Conservation (phyloP, 2,113 vertebrate species). For the Ploceus nigricollis region DNA sequence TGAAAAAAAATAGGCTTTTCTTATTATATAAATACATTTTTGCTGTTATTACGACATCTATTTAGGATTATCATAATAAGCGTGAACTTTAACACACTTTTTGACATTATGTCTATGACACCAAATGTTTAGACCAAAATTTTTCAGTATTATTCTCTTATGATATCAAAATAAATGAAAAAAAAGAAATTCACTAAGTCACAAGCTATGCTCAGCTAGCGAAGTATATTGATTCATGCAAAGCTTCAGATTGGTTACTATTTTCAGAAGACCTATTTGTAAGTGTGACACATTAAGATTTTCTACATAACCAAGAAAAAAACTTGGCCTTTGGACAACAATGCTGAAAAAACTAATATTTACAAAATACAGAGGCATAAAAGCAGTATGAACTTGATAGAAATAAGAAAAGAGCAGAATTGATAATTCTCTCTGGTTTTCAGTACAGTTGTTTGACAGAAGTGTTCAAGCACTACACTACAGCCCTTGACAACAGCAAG, state of each 20-base stretch:
- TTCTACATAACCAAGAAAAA: not conserved
- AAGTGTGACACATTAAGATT: not conserved
- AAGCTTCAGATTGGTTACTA: not conserved
- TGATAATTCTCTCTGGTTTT: not conserved
- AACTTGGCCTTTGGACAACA: not conserved
- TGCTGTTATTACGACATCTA: not conserved
- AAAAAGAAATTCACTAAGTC: not conserved
- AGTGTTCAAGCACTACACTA: not conserved
- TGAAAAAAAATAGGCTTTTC: not conserved
- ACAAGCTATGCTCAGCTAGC: not conserved
- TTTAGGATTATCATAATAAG: not conserved
- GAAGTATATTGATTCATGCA: not conserved
- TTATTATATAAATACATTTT: not conserved
- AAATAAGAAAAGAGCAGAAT: not conserved
- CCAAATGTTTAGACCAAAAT: not conserved
- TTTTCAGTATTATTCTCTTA: not conserved
- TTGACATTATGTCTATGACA: not conserved
- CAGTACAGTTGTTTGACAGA: not conserved
- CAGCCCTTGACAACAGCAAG: not conserved
- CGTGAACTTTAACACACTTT: not conserved
- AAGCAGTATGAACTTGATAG: not conserved
- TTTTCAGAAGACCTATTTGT: not conserved
- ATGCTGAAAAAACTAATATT: not conserved
- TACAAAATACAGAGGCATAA: not conserved
- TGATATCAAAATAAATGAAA: not conserved